Evolutionary conservation across 2,113 vertebrate species (phyloP), one percentile per base, ranked within the genome.

Genomic region (Lonchura striata): DNA sequence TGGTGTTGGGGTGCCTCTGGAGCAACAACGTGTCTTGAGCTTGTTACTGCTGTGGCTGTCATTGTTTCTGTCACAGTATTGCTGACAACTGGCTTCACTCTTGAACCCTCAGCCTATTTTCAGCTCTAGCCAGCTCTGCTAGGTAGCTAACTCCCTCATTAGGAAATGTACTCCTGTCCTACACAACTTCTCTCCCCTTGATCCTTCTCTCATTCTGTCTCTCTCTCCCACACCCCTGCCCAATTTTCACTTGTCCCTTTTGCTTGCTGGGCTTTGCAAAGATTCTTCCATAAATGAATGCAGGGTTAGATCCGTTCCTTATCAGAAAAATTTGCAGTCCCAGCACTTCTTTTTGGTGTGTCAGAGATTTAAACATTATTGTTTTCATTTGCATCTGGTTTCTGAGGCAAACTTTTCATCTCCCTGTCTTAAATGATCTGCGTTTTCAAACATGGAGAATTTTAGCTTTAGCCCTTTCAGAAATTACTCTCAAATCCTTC

Each of bases 141-240:
- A 24, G 19, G 54, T 16, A 81, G 27, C 9, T 14, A 33, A 21
- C 44, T 50, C 19, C 33, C 64, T 68, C 2, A 5, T 2, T 61
- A 39, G 59, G 35, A 61, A 41, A 13, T 47, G 35, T 31, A 31
- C 18, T 81, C 13, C 25, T 44, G 42, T 77, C 15, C 11, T 31
- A 52, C 15, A 50, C 13, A 41, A 15, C 16, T 63, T 41, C 2
- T 10, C 10, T 63, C 7, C 54, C 21, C 47, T 78, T 63, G 28
- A 50, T 39, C 15, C 12, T 56, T 61, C 20, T 13, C 7, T 74
- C 28, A 5, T 61, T 84, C 49, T 71, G 16, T 39, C 28, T 44
- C 28, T 61, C 37, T 50, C 25, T 5, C 0, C 7, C 8, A 10
- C 3, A 1, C 7, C 11, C 23, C 33, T 44, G 27, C 5, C 33